Conservation (phyloP, 1,140 invertebrate genomes). For the Frieseomelitta varia region DNA sequence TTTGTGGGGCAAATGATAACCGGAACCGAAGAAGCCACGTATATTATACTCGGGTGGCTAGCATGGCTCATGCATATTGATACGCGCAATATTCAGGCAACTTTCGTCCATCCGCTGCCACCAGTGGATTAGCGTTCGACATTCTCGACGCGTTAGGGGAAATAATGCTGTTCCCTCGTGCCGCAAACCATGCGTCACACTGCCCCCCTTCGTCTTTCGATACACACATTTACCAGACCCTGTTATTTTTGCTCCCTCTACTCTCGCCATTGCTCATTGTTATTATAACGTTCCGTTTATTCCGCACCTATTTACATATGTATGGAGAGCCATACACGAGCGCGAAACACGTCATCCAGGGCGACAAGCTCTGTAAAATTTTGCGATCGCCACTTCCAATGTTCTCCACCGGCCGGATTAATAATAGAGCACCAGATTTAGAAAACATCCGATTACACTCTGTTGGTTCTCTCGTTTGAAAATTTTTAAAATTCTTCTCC, state of each 20-base stretch:
- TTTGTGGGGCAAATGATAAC: conserved; percentile 14
- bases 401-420: conserved; percentile 12
- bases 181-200: conserved; percentile 52
- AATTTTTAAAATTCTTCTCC: too few relatives aligned
- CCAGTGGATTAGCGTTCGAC: conserved; percentile 37
- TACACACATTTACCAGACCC: conserved; percentile 42
- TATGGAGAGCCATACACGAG: conserved; percentile 18
- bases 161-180: conserved; percentile 56
- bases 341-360: conserved; percentile 40
- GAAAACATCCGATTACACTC: conserved; percentile 4
- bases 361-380: conserved; percentile 40
- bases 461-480: background rate
- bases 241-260: conserved; percentile 36
- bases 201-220: conserved; percentile 47
- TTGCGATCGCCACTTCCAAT: conserved; percentile 25
- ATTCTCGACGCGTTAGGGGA: conserved; percentile 50
- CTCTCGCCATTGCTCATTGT: conserved; percentile 31
- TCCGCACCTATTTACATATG: conserved; percentile 53
- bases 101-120: conserved; percentile 32
- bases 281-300: conserved; percentile 52
- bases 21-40: conserved; percentile 11
- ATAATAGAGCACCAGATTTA: conserved; percentile 40
- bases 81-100: conserved; percentile 34
- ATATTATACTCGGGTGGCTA: background rate
- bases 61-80: conserved; percentile 32